Percentiles rank a stretch among this genome's conserved stretches.
These are phyloP conservation scores for Eufriesea mexicana DNA, from an alignment of 1,140 invertebrate genomes.

Conservation along the genomic window DNA sequence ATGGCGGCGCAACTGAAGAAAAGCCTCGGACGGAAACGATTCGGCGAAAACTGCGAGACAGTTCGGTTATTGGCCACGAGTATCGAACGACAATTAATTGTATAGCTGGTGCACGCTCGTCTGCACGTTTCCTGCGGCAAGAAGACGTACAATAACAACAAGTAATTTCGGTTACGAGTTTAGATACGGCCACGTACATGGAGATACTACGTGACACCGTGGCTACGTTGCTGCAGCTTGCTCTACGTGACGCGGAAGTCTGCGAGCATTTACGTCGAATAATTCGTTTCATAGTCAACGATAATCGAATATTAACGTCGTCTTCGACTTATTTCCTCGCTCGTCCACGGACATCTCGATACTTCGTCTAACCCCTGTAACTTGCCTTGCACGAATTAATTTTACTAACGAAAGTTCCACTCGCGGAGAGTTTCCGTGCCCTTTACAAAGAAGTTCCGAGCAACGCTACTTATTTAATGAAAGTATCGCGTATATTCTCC, in stretches of 20 bases:
- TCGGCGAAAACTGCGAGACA: background rate
- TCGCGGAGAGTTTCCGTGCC: background rate
- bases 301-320: background rate
- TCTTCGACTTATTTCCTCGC: background rate
- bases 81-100: slow-evolving; percentile 39
- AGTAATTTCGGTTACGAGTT: slow-evolving; percentile 62
- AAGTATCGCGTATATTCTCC: background rate
- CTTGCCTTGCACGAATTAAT: too few species aligned
- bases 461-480: background rate
- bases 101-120: slow-evolving; percentile 22
- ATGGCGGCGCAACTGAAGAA: background rate
- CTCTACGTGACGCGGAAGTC: slow-evolving; percentile 31
- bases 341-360: too few species aligned
- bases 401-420: background rate
- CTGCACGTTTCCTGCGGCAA: slow-evolving; percentile 30
- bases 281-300: slow-evolving; percentile 1
- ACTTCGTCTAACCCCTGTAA: too few species aligned
- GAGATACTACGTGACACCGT: slow-evolving; percentile 59
- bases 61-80: background rate
- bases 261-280: slow-evolving; percentile 20
- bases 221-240: slow-evolving; percentile 12
- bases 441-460: background rate
- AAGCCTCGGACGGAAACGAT: background rate
- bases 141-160: slow-evolving; percentile 51
- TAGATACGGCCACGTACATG: slow-evolving; percentile 61